Evolutionary conservation across 2,797 vertebrate genomes (phyloP).

Genomic region (Artibeus jamaicensis): DNA sequence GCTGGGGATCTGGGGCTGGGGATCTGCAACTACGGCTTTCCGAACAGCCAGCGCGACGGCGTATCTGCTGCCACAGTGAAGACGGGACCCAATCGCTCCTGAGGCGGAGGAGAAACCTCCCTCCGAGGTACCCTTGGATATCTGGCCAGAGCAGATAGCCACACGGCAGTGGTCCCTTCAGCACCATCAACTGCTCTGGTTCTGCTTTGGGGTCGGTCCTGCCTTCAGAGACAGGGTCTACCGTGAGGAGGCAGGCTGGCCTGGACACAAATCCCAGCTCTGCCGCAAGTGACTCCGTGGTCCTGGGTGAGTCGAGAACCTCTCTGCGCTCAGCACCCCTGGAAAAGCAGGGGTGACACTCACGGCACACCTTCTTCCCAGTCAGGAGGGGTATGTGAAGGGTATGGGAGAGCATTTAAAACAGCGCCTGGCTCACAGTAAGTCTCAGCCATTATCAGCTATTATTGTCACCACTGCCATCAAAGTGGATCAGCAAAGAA

Average conservation of each 20-base stretch:
- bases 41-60: background rate
- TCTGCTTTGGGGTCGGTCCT: background rate
- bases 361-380: background rate
- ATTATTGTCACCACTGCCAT: background rate
- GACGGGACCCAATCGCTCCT: background rate
- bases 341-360: background rate
- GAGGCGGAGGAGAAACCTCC: background rate
- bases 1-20: background rate
- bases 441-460: background rate
- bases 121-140: background rate
- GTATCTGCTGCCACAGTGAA: background rate
- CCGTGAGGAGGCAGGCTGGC: rapidly evolving
- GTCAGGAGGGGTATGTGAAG: background rate
- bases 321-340: background rate
- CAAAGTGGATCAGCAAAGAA: background rate
- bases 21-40: background rate
- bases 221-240: background rate
- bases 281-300: background rate
- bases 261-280: background rate
- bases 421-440: background rate
- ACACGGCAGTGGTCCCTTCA: background rate
- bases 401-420: background rate
- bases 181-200: background rate
- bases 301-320: background rate
- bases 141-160: background rate